phyloP scores from a whole-genome alignment of 2,888 invertebrate species.

The Lepidocyrtinus sp. region DNA sequence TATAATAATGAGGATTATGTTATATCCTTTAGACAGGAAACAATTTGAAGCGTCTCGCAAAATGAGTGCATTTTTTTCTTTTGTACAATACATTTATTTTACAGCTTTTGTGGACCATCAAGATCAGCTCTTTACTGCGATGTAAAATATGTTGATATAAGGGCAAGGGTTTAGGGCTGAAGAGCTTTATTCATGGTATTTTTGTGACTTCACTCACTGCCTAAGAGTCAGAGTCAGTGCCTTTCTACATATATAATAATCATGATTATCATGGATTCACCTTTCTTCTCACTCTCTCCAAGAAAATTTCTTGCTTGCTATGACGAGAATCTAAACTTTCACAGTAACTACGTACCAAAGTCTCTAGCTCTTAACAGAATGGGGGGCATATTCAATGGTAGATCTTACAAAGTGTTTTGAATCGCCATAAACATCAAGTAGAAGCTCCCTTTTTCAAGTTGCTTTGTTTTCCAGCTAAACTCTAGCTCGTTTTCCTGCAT shows the following conservation, averaged over 20 bases:
- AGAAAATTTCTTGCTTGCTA: neutral
- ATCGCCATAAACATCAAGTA: constrained; percentile 39
- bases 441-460: constrained; percentile 19
- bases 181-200: neutral
- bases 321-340: too few species aligned
- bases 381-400: neutral
- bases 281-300: constrained; percentile 17
- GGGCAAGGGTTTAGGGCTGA: constrained; percentile 42
- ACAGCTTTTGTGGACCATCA: constrained; percentile 39
- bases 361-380: too few species aligned
- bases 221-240: neutral
- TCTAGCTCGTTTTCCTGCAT: neutral
- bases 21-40: neutral
- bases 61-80: neutral
- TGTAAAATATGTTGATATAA: constrained; percentile 42
- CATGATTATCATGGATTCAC: constrained; percentile 9
- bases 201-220: constrained; percentile 15
- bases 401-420: constrained; percentile 19
- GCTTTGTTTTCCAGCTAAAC: neutral
- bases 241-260: neutral
- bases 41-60: neutral
- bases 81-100: constrained; percentile 41
- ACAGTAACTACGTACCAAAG: too few species aligned
- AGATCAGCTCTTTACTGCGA: too few species aligned
- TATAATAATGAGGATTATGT: neutral